Conservation (phyloP, 92 coral and sea anemone genomes). For the Heliopora coerulea region DNA sequence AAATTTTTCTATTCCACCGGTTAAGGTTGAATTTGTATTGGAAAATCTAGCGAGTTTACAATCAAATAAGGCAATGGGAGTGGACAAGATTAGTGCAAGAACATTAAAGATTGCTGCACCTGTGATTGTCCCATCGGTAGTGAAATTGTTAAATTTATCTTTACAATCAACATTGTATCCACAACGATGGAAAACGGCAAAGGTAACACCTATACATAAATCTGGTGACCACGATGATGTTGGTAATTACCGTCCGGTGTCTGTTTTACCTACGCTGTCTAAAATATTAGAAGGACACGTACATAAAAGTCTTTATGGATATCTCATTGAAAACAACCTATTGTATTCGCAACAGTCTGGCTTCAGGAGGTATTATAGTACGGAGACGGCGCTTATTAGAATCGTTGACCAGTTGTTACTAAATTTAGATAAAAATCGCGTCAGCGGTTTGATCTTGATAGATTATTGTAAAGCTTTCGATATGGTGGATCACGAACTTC, state of each 20-base stretch:
- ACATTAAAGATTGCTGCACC: constrained; percentile 52
- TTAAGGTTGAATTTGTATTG: constrained; percentile 36
- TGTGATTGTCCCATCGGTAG: constrained; percentile 54
- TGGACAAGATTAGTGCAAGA: constrained; percentile 61
- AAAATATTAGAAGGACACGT: constrained; percentile 48
- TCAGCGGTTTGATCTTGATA: constrained; percentile 39
- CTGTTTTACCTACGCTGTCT: constrained; percentile 48
- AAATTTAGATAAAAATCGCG: too few relatives aligned
- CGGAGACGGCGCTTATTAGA: too few relatives aligned
- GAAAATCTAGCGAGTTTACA: constrained; percentile 36
- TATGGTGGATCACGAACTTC: too few relatives aligned
- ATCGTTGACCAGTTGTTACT: too few relatives aligned
- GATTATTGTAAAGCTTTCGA: constrained; percentile 55
- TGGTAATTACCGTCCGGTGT: constrained; percentile 47
- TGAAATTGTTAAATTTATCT: constrained; percentile 50
- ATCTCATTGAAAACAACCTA: constrained; percentile 38
- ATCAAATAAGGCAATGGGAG: constrained; percentile 53
- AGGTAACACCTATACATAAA: constrained; percentile 45
- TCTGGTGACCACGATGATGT: constrained; percentile 20
- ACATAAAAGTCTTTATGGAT: constrained; percentile 42
- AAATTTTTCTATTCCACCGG: constrained; percentile 43
- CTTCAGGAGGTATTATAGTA: too few relatives aligned
- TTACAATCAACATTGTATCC: constrained; percentile 44
- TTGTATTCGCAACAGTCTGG: constrained; percentile 41
- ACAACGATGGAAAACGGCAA: constrained; percentile 59